Conservation (phyloP, 53 echinoderm and acorn worm species). For the Luidia sarsii region DNA sequence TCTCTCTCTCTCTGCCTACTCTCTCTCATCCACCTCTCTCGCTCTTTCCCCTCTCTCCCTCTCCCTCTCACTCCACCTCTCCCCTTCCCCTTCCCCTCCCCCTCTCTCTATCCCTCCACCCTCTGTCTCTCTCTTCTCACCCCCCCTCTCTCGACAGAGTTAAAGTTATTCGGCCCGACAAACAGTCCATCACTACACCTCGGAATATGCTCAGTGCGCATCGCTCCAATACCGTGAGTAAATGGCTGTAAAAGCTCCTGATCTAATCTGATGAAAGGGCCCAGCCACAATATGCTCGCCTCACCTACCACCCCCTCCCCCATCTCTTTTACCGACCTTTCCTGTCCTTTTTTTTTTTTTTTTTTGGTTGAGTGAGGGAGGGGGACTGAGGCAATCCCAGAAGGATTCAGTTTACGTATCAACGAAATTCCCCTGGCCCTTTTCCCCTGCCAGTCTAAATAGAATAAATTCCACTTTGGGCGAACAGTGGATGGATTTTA, state of each 20-base stretch:
- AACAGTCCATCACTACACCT: slow-evolving; percentile 7
- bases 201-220: not conserved
- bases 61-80: too few species aligned
- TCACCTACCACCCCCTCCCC: not conserved
- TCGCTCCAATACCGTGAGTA: not conserved
- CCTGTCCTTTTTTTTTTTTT: too few species aligned
- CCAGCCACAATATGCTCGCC: slow-evolving; percentile 25
- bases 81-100: too few species aligned
- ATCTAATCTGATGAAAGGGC: slow-evolving; percentile 42
- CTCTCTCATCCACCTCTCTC: too few species aligned
- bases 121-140: too few species aligned
- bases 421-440: slow-evolving; percentile 29
- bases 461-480: slow-evolving; percentile 23
- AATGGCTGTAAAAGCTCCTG: slow-evolving; percentile 35
- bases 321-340: not conserved
- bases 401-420: slow-evolving; percentile 44
- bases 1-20: too few species aligned
- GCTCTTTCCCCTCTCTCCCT: too few species aligned
- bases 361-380: too few species aligned
- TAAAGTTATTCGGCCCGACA: too few species aligned
- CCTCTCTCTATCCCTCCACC: too few species aligned
- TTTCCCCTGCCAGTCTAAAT: slow-evolving; percentile 12
- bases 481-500: slow-evolving; percentile 42
- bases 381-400: not conserved
- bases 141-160: too few species aligned